A percentile compares a stretch with the other conserved stretches of the same genome.
phyloP scores from a whole-genome alignment of 2,888 invertebrate species.

The Acronicta alni region DNA sequence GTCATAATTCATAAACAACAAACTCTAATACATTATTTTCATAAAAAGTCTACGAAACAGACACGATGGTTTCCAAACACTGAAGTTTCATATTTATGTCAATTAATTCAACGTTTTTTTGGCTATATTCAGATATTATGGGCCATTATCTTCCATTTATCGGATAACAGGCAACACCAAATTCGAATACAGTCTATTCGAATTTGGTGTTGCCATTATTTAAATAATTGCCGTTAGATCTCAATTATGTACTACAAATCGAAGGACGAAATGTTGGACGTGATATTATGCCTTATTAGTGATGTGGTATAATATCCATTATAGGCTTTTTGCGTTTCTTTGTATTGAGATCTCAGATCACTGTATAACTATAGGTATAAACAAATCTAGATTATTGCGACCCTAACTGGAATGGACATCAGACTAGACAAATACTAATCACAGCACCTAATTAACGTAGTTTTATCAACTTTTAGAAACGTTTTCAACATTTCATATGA shows the following conservation, averaged over 20 bases:
- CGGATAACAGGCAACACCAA: neutral
- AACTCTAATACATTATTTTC: constrained; percentile 36
- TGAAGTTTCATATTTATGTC: constrained; percentile 5
- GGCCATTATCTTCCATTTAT: neutral
- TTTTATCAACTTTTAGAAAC: constrained; percentile 68
- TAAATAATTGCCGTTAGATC: constrained; percentile 9
- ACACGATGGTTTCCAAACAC: constrained; percentile 13
- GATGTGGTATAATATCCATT: constrained; percentile 24
- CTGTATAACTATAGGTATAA: constrained; percentile 15
- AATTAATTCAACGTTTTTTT: constrained; percentile 21
- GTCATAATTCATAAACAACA: constrained; percentile 34
- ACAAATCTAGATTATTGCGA: constrained; percentile 26
- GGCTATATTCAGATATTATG: neutral
- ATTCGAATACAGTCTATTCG: neutral
- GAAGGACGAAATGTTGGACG: constrained; percentile 54
- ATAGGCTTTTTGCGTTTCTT: neutral
- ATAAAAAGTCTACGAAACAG: constrained; percentile 27
- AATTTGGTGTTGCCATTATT: too few relatives aligned
- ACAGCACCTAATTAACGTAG: constrained; percentile 75
- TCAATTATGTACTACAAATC: constrained; percentile 30
- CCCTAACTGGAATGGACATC: constrained; percentile 73
- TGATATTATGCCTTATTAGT: constrained; percentile 29
- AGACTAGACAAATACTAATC: constrained; percentile 80
- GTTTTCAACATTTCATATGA: constrained; percentile 79
- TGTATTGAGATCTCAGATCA: constrained; percentile 20